Conservation (phyloP, 2,797 vertebrate species). For the Cuculus canorus region DNA sequence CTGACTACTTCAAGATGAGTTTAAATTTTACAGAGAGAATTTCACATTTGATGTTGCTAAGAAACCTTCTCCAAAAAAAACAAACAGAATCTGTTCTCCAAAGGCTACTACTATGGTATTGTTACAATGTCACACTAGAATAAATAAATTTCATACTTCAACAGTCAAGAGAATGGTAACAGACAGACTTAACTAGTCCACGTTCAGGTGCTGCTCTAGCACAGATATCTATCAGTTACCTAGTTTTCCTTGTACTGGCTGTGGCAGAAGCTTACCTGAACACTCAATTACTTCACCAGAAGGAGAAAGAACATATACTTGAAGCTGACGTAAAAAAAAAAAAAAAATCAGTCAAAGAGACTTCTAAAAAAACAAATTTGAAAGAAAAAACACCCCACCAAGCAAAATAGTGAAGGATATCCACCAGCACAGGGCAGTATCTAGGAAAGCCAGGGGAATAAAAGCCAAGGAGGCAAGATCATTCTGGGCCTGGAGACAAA, state of each 20-base stretch:
- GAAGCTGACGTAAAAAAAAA: not conserved
- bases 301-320: constrained; percentile 14
- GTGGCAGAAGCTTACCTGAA: constrained; percentile 46
- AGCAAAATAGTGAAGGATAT: constrained; percentile 83
- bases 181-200: not conserved
- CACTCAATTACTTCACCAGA: not conserved
- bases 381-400: constrained; percentile 59
- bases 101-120: not conserved
- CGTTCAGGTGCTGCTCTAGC: not conserved
- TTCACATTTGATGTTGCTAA: not conserved
- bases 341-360: constrained; percentile 24
- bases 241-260: not conserved
- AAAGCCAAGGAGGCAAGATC: constrained; percentile 88
- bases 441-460: constrained; percentile 88
- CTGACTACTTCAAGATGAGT: not conserved
- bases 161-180: not conserved
- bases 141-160: not conserved
- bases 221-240: not conserved
- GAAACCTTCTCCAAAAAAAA: not conserved
- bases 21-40: not conserved
- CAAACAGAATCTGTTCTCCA: not conserved
- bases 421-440: constrained; percentile 88
- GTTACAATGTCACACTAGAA: not conserved
- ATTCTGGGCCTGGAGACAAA: constrained; percentile 85
- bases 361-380: not conserved